These are phyloP conservation scores for Knipowitschia caucasica DNA, from an alignment of 2,797 vertebrate genomes.

Conservation along the genomic window DNA sequence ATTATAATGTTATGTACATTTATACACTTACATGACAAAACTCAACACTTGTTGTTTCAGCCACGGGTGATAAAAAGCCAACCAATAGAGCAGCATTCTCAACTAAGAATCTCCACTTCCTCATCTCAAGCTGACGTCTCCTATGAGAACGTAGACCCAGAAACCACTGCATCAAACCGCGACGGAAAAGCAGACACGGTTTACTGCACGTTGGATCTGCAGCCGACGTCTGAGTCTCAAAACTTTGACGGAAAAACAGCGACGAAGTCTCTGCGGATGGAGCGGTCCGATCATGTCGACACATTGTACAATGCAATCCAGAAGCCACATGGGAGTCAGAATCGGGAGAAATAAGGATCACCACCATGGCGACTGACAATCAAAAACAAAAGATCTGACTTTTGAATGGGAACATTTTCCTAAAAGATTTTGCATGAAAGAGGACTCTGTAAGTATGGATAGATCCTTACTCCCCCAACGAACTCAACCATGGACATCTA, in stretches of 20 bases:
- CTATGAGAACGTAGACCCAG: slow-evolving; percentile 36
- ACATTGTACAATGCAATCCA: slow-evolving; percentile 43
- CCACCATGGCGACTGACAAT: no score
- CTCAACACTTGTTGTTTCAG: not conserved
- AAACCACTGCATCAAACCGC: no score
- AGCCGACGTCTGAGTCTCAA: accelerated
- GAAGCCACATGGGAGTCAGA: slow-evolving; percentile 33
- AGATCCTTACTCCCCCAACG: no score
- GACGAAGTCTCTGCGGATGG: accelerated
- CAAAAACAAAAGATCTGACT: no score
- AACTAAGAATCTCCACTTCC: slow-evolving; percentile 9
- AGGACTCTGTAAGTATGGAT: no score
- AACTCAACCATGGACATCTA: no score
- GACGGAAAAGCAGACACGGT: not conserved
- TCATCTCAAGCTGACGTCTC: slow-evolving; percentile 18
- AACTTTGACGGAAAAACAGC: not conserved
- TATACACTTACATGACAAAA: slow-evolving; percentile 2
- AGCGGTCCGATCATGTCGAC: accelerated
- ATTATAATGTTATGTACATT: no score
- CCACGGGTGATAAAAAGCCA: slow-evolving; percentile 3
- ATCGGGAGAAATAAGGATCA: slow-evolving; percentile 22
- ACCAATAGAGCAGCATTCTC: not conserved
- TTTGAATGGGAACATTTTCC: no score
- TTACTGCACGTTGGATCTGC: slow-evolving; percentile 10
- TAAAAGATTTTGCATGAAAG: no score